Conservation (phyloP, 2,888 invertebrate genomes). For the Sepioteuthis lessoniana region DNA sequence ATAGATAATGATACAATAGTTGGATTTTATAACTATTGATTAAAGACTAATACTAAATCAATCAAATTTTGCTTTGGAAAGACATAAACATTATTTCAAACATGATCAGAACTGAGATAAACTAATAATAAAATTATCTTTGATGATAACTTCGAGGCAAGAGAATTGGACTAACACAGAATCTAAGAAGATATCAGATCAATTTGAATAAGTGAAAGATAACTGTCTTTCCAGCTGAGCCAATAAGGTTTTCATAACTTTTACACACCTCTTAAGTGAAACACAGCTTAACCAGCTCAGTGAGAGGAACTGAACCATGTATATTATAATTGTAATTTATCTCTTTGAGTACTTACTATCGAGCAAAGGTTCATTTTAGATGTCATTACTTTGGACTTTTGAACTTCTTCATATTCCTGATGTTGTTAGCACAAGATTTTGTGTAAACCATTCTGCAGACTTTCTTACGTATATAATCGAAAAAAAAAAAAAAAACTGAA, state of each 20-base stretch:
- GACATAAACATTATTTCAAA: background rate
- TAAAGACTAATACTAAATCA: background rate
- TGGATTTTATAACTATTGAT: slow-evolving; percentile 11
- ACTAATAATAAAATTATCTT: background rate
- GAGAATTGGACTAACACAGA: background rate
- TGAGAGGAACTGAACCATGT: background rate
- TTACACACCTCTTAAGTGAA: background rate
- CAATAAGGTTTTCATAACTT: background rate
- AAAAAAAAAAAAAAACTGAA: too few species aligned
- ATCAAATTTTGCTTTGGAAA: background rate
- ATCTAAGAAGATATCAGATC: background rate
- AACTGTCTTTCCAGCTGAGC: background rate
- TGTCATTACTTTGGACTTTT: too few species aligned
- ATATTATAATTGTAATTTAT: too few species aligned
- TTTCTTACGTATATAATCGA: too few species aligned
- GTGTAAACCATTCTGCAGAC: too few species aligned
- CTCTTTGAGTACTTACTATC: too few species aligned
- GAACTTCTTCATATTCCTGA: too few species aligned
- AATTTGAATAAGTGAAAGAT: background rate
- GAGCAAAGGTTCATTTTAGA: too few species aligned
- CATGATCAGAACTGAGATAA: background rate
- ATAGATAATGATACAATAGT: background rate
- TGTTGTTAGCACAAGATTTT: too few species aligned
- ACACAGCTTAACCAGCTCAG: background rate
- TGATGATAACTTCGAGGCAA: background rate